These are phyloP conservation scores for Sebastes oblongus DNA, from an alignment of 2,797 vertebrate species.

Conservation along the genomic window DNA sequence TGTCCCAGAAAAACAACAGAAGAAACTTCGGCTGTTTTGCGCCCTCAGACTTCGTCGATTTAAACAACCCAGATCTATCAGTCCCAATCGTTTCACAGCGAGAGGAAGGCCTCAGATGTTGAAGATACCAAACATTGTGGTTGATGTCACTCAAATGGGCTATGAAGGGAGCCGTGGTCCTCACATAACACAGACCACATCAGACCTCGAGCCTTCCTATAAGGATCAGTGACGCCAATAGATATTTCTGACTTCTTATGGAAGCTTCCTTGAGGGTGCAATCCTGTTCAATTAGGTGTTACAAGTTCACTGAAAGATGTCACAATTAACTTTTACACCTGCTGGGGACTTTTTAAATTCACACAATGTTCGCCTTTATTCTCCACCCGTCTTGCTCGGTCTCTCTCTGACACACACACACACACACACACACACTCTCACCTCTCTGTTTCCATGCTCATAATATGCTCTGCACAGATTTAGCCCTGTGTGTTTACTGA, in stretches of 20 bases:
- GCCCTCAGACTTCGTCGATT: background rate
- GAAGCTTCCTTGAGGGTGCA: slow-evolving; percentile 19
- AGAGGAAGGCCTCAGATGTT: slow-evolving; percentile 6
- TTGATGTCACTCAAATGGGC: slow-evolving; percentile 11
- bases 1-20: slow-evolving; percentile 26
- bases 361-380: background rate
- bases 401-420: background rate
- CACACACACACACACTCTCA: background rate
- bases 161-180: background rate
- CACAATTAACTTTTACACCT: slow-evolving; percentile 7
- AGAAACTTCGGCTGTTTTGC: background rate
- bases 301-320: slow-evolving; percentile 13
- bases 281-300: slow-evolving; percentile 22
- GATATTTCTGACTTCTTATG: slow-evolving; percentile 33
- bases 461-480: slow-evolving; percentile 1
- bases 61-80: slow-evolving; percentile 25
- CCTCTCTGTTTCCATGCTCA: background rate
- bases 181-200: slow-evolving; percentile 10
- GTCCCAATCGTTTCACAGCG: background rate
- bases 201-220: slow-evolving; percentile 1
- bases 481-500: background rate
- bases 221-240: slow-evolving; percentile 23
- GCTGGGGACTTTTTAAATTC: slow-evolving; percentile 10
- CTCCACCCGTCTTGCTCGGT: background rate
- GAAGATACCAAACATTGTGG: background rate